phyloP scores from a whole-genome alignment of 2,797 vertebrate genomes.

The Pipistrellus pygmaeus region DNA sequence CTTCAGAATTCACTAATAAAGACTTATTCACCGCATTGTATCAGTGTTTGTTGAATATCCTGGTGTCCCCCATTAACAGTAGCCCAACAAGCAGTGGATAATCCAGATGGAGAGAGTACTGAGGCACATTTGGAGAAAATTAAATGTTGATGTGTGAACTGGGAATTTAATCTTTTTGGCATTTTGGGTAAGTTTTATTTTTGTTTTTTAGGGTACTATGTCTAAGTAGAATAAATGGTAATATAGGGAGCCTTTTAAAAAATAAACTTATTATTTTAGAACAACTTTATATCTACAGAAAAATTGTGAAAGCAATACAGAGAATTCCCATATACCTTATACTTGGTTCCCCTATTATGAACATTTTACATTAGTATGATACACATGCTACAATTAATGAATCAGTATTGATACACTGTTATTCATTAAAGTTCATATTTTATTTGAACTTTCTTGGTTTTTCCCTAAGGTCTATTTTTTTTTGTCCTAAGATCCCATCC shows the following conservation, averaged over 20 bases:
- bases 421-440: not conserved
- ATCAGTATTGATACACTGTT: not conserved
- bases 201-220: not conserved
- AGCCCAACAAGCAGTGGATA: not conserved
- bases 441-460: not conserved
- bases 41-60: not conserved
- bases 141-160: not conserved
- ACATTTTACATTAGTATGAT: not conserved
- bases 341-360: not conserved
- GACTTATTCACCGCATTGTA: not conserved
- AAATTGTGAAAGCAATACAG: not conserved
- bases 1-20: not conserved
- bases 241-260: not conserved
- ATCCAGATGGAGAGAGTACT: not conserved
- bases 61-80: rapidly evolving
- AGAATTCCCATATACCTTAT: not conserved
- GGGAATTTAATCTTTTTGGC: not conserved
- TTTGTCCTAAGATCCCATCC: not conserved
- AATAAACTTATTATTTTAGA: not conserved
- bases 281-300: not conserved
- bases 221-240: not conserved
- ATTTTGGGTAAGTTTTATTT: not conserved
- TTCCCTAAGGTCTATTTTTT: not conserved
- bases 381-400: not conserved
- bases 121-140: not conserved